Evolutionary conservation across 1,140 invertebrate genomes (phyloP).

Genomic region (Nebria ingens): DNA sequence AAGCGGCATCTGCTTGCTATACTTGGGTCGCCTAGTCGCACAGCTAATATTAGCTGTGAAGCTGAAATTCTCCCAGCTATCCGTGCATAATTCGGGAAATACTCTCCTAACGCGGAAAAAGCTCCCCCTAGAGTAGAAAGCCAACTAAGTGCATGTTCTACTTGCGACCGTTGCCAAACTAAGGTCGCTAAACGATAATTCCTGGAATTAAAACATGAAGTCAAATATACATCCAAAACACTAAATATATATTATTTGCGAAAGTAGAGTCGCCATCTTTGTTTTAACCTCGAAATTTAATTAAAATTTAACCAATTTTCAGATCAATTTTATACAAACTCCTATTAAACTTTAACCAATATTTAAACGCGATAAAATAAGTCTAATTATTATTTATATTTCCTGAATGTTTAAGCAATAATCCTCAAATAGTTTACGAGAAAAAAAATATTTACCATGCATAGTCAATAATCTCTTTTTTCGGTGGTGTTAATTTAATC

Average conservation of each 20-base stretch:
- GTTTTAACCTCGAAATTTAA: conserved; percentile 20
- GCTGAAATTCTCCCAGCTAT: conserved; percentile 79
- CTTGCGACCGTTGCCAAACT: conserved; percentile 54
- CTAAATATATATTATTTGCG: conserved; percentile 13
- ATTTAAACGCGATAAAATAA: too few species aligned
- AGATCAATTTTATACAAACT: too few species aligned
- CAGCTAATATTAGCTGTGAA: conserved; percentile 68
- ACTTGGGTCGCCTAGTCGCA: conserved; percentile 68
- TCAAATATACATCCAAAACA: conserved; percentile 6
- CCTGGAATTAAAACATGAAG: conserved; percentile 25
- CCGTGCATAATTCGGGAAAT: conserved; percentile 65
- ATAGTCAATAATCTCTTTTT: conserved; percentile 52
- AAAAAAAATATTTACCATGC: too few species aligned
- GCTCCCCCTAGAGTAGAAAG: conserved; percentile 92
- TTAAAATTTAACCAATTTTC: conserved; percentile 14
- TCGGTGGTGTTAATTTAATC: conserved; percentile 40
- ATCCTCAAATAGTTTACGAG: too few species aligned
- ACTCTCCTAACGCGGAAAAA: conserved; percentile 85
- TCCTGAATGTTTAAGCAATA: too few species aligned
- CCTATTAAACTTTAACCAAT: too few species aligned
- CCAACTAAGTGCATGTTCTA: conserved; percentile 85
- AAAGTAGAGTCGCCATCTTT: neutral
- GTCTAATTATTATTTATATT: too few species aligned
- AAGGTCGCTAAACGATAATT: conserved; percentile 33
- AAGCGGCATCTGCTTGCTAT: conserved; percentile 68